Evolutionary conservation across 2,797 vertebrate species (phyloP).

Genomic region (Octomys mimax): DNA sequence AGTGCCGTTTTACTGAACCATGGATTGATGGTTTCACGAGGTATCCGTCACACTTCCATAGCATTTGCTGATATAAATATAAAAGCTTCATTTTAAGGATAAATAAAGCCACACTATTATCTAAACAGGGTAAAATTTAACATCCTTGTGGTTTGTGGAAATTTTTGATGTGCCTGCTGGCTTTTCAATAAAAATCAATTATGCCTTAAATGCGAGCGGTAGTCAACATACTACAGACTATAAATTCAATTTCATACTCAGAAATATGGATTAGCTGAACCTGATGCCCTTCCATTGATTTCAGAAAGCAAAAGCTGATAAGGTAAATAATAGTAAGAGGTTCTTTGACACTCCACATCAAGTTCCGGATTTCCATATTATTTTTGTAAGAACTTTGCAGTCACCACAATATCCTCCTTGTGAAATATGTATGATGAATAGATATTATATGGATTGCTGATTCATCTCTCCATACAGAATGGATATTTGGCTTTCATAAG

Average conservation of each 20-base stretch:
- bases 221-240: conserved; percentile 94
- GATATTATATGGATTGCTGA: conserved; percentile 92
- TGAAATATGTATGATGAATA: conserved; percentile 94
- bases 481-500: conserved; percentile 90
- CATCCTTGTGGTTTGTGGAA: conserved; percentile 93
- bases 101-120: conserved; percentile 93
- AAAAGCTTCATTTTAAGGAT: conserved; percentile 92
- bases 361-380: conserved; percentile 93
- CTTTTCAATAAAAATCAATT: conserved; percentile 98
- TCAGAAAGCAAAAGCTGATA: conserved; percentile 93
- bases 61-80: conserved; percentile 91
- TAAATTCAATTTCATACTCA: conserved; percentile 94
- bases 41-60: conserved; percentile 90
- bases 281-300: conserved; percentile 94
- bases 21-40: conserved; percentile 87
- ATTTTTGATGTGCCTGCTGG: conserved; percentile 96
- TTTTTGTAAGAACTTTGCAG: conserved; percentile 92
- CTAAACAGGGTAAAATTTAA: conserved; percentile 93
- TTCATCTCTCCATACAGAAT: conserved; percentile 91
- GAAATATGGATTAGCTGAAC: conserved; percentile 95
- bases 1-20: conserved; percentile 83
- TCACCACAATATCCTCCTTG: conserved; percentile 91
- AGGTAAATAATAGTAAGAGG: conserved; percentile 94
- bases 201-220: conserved; percentile 93
- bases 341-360: conserved; percentile 93